These are phyloP conservation scores for Bibio marci DNA, from an alignment of 2,888 invertebrate genomes.

Conservation along the genomic window DNA sequence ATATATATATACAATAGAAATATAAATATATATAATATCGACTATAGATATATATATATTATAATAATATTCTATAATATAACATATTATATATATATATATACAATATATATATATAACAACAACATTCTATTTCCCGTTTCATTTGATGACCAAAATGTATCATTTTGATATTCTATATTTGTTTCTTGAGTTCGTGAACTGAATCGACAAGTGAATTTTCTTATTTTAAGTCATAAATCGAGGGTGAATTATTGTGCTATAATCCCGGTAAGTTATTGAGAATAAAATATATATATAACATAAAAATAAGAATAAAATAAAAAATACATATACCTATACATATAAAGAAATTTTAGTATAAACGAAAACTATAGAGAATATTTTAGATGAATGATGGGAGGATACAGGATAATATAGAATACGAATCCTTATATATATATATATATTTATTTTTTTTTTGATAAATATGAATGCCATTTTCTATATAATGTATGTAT, in stretches of 20 bases:
- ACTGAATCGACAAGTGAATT: constrained; percentile 12
- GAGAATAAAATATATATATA: neutral
- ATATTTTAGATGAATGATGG: too few species aligned
- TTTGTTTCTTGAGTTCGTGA: constrained; percentile 13
- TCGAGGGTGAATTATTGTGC: constrained; percentile 1
- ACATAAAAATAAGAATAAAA: too few species aligned
- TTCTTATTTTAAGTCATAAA: constrained; percentile 2
- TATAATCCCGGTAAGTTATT: constrained; percentile 1
- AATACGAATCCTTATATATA: too few species aligned
- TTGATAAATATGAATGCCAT: too few species aligned
- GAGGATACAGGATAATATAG: too few species aligned
- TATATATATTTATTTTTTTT: too few species aligned
- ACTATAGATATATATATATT: neutral
- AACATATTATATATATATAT: neutral
- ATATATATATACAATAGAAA: too few species aligned
- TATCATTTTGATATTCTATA: constrained; percentile 14
- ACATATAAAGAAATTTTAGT: too few species aligned
- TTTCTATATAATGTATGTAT: too few species aligned
- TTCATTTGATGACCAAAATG: constrained; percentile 13
- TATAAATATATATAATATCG: neutral
- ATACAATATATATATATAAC: neutral
- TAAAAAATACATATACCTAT: too few species aligned
- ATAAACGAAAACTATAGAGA: too few species aligned
- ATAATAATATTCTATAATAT: neutral
- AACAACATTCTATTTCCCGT: constrained; percentile 2